Conservation (phyloP, 1,140 invertebrate species). For the Drosophila nigromelanica region DNA sequence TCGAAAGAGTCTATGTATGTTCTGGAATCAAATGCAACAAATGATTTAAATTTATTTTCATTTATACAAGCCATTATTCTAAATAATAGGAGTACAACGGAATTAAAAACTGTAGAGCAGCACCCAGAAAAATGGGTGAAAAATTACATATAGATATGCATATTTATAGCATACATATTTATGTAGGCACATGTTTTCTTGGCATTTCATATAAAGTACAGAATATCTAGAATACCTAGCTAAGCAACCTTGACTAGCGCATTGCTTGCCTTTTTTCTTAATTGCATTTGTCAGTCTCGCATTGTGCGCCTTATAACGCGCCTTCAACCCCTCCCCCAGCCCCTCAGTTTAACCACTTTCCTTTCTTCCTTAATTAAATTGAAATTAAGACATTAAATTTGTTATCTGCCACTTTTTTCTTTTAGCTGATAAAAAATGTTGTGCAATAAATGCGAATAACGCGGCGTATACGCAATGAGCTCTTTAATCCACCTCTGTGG, state of each 20-base stretch:
- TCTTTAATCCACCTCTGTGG: constrained; percentile 8
- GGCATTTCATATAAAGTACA: neutral
- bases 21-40: too few relatives aligned
- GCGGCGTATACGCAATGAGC: constrained; percentile 15
- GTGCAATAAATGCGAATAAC: constrained; percentile 13
- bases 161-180: too few relatives aligned
- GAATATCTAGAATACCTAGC: neutral
- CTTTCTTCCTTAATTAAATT: constrained; percentile 32
- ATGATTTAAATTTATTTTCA: too few relatives aligned
- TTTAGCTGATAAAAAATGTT: constrained; percentile 11
- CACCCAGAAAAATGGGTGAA: too few relatives aligned
- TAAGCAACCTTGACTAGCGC: neutral
- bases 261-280: constrained; percentile 2
- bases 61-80: too few relatives aligned
- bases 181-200: too few relatives aligned
- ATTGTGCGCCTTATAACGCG: constrained; percentile 1
- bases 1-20: too few relatives aligned
- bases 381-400: constrained; percentile 31
- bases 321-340: neutral
- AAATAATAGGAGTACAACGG: too few relatives aligned
- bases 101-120: too few relatives aligned
- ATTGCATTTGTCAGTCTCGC: constrained; percentile 10
- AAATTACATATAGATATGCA: too few relatives aligned
- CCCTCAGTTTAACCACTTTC: constrained; percentile 1
- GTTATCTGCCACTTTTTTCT: neutral